These are phyloP conservation scores for Phainopepla nitens DNA, from an alignment of 2,113 vertebrate genomes.

Conservation along the genomic window DNA sequence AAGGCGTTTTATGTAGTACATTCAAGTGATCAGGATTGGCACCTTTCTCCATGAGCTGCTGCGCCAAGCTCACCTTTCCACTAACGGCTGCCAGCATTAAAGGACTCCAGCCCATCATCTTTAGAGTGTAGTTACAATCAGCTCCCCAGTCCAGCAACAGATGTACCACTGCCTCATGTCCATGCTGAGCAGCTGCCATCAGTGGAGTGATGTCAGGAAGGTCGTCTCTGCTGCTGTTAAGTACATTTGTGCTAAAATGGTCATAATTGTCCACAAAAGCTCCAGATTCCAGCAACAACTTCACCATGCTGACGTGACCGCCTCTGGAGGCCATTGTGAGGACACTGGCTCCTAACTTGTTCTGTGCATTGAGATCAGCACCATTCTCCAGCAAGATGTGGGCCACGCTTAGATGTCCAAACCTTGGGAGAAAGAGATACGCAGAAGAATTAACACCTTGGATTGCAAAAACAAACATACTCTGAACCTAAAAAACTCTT, in stretches of 20 bases:
- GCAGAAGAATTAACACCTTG: neutral
- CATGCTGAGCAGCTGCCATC: slow-evolving; percentile 89
- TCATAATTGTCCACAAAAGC: slow-evolving; percentile 85
- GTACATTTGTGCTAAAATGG: slow-evolving; percentile 70
- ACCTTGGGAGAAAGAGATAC: slow-evolving; percentile 67
- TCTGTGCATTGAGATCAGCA: slow-evolving; percentile 90
- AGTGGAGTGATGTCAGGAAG: slow-evolving; percentile 86
- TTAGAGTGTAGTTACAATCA: slow-evolving; percentile 80
- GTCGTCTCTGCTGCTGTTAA: slow-evolving; percentile 72
- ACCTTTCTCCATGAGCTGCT: slow-evolving; percentile 89
- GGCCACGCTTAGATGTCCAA: slow-evolving; percentile 86
- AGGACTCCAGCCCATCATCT: slow-evolving; percentile 88
- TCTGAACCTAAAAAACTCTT: neutral
- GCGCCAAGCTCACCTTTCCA: slow-evolving; percentile 82
- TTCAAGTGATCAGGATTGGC: slow-evolving; percentile 88
- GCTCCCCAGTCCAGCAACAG: slow-evolving; percentile 92
- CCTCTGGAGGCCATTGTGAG: slow-evolving; percentile 90
- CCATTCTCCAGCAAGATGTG: slow-evolving; percentile 92
- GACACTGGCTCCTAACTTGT: slow-evolving; percentile 90
- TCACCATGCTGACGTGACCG: slow-evolving; percentile 85
- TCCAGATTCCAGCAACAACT: slow-evolving; percentile 86
- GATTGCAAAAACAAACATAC: neutral
- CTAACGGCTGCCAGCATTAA: slow-evolving; percentile 87
- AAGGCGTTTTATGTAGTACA: slow-evolving; percentile 88
- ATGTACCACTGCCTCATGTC: slow-evolving; percentile 81